A percentile compares a stretch with the other conserved stretches of the same genome.
Conservation (phyloP, 1,140 invertebrate genomes). For the Drosophila littoralis region DNA sequence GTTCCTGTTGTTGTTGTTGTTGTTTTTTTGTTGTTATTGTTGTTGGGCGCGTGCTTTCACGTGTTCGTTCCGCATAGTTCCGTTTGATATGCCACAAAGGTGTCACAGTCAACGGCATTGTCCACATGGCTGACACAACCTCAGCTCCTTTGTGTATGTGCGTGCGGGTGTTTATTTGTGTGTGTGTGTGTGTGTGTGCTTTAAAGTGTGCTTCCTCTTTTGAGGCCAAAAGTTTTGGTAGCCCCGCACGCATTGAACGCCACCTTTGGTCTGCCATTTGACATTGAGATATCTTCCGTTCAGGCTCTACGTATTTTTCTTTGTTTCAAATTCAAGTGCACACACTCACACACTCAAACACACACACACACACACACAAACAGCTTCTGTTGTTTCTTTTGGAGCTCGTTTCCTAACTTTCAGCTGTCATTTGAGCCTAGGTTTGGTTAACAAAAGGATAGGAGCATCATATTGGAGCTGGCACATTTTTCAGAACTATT, state of each 20-base stretch:
- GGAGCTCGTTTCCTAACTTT: no score
- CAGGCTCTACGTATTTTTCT: slow-evolving; percentile 27
- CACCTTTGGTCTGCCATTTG: slow-evolving; percentile 20
- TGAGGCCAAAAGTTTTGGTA: slow-evolving; percentile 37
- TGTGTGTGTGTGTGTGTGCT: slow-evolving; percentile 24
- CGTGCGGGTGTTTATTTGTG: not conserved
- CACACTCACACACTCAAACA: no score
- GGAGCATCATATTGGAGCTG: no score
- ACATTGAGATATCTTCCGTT: slow-evolving; percentile 43
- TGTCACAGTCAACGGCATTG: slow-evolving; percentile 62
- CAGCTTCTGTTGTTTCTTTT: no score
- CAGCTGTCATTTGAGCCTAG: no score
- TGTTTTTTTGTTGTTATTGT: slow-evolving; percentile 36
- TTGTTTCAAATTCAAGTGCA: slow-evolving; percentile 21
- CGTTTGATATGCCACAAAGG: slow-evolving; percentile 80
- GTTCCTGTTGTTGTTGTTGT: slow-evolving; percentile 16
- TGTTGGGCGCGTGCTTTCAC: slow-evolving; percentile 69
- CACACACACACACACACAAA: no score
- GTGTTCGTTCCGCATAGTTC: slow-evolving; percentile 82
- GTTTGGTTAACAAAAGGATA: no score
- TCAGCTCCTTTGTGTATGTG: slow-evolving; percentile 1
- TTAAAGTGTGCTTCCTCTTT: slow-evolving; percentile 36
- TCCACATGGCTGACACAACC: slow-evolving; percentile 48
- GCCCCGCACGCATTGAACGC: slow-evolving; percentile 31
- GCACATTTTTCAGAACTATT: no score